Evolutionary conservation across 2,113 vertebrate genomes (phyloP), one percentile per base, ranked within the genome.

Genomic region (Todiramphus chloris): DNA sequence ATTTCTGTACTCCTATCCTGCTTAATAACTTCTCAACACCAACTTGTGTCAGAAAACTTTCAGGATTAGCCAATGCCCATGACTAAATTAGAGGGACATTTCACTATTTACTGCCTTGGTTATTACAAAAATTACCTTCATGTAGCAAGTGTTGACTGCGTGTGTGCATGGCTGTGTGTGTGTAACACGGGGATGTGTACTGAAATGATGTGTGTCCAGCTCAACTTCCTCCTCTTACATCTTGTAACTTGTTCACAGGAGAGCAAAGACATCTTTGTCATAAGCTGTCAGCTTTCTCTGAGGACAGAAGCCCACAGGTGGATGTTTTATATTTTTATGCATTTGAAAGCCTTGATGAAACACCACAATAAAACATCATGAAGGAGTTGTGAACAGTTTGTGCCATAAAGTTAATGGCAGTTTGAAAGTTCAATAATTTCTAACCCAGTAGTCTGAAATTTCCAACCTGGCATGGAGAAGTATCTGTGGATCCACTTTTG

Each of bases 91-190:
- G 55, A 93, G 27, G 23, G 50, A 33, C 37, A 60, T 88, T 95
- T 88, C 64, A 41, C 31, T 62, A 19, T 82, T 90, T n/a, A 37
- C 14, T 37, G n/a, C 28, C 50, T 74, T 1, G 0, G 16, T 64
- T 80, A 86, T 67, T 53, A 44, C n/a, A 88, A 73, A 76, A 63
- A 31, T 41, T 48, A 7, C 73, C 69, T 77, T 41, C 50, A 58
- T 0, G 4, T 44, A 80, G 70, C 55, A 89, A 70, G 33, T 0
- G 0, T 27, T 70, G 53, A 27, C 48, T 35, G 33, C 4, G 2
- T 0, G 0, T 1, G 0, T 39, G 35, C 39, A 21, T 16, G 37
- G 46, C 18, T 82, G 28, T 0, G 0, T 35, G 28, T 50, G 0
- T 46, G 35, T 63, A 85, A 51, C 75, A 67, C 2, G 0, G 41